A percentile compares a stretch with the other conserved stretches of the same genome.
Conservation (phyloP, 1,140 invertebrate genomes). For the Bombyx mori region ASM3026992v2 NC_085112.1:5053501-5054000, state of each 20-base stretch:
- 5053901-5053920: slow-evolving; percentile 26
- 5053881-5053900: slow-evolving; percentile 50
- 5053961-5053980: slow-evolving; percentile 26
- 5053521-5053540: slow-evolving; percentile 35
- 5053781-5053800: slow-evolving; percentile 85
- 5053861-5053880: slow-evolving; percentile 38
- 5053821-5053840: slow-evolving; percentile 87
- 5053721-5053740: slow-evolving; percentile 78
- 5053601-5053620: slow-evolving; percentile 52
- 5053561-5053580: slow-evolving; percentile 56
- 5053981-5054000: slow-evolving; percentile 56
- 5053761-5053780: slow-evolving; percentile 58
- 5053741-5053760: slow-evolving; percentile 75
- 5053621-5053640: slow-evolving; percentile 25
- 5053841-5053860: slow-evolving; percentile 53
- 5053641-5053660: slow-evolving; percentile 58
- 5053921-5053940: slow-evolving; percentile 18
- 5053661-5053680: slow-evolving; percentile 65
- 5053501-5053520: neutral
- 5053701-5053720: slow-evolving; percentile 77
- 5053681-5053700: slow-evolving; percentile 63
- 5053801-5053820: slow-evolving; percentile 90
- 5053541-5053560: slow-evolving; percentile 69
- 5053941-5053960: slow-evolving; percentile 11
- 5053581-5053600: slow-evolving; percentile 40